A percentile compares a stretch with the other conserved stretches of the same genome.
These are phyloP conservation scores for Cantharis rufa DNA, from an alignment of 2,888 invertebrate genomes.

Conservation along the genomic window DNA sequence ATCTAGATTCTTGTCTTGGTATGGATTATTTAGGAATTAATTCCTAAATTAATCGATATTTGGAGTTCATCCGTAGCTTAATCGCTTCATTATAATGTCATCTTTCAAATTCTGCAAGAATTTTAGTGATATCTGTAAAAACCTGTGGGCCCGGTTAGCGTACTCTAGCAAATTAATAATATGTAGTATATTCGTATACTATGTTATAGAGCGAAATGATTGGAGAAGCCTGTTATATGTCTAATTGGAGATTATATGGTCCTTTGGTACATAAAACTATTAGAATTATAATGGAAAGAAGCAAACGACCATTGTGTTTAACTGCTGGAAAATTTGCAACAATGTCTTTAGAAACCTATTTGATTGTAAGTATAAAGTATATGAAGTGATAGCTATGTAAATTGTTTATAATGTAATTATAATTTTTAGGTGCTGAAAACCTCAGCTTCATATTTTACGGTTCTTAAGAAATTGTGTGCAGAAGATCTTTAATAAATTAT, in stretches of 20 bases:
- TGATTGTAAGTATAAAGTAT: background rate
- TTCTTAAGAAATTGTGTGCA: background rate
- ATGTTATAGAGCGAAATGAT: background rate
- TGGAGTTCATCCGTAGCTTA: too few relatives aligned
- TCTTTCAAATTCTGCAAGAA: too few relatives aligned
- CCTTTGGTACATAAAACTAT: background rate
- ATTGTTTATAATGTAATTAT: background rate
- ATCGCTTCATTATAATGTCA: too few relatives aligned
- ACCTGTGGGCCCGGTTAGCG: too few relatives aligned
- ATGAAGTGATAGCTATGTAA: background rate
- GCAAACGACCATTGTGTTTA: background rate
- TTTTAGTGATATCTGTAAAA: too few relatives aligned
- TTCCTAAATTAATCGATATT: too few relatives aligned
- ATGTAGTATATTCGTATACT: too few relatives aligned
- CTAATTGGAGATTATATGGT: background rate
- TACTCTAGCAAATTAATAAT: too few relatives aligned
- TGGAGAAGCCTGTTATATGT: background rate
- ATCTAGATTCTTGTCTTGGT: too few relatives aligned
- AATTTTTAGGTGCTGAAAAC: background rate
- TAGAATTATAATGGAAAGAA: background rate
- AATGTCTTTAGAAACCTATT: background rate
- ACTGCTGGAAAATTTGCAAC: background rate
- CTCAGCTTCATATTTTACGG: background rate
- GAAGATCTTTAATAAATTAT: background rate
- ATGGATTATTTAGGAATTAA: too few relatives aligned